Evolutionary conservation across 2,797 vertebrate species (phyloP).

Genomic region (Sebastes diaconus): DNA sequence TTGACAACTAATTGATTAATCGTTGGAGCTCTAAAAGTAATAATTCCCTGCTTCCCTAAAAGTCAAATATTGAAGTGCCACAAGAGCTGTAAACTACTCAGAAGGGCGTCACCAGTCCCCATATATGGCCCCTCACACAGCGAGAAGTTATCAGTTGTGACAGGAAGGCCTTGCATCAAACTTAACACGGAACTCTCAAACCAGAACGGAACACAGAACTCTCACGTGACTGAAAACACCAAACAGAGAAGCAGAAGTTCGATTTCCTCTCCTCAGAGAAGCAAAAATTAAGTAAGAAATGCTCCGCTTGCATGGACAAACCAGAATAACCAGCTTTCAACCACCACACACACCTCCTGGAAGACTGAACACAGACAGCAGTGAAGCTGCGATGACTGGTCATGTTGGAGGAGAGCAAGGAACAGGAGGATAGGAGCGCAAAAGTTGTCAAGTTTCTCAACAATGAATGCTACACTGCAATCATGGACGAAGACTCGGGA

Average conservation of each 20-base stretch:
- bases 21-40: no score
- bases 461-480: slow-evolving; percentile 45
- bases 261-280: background rate
- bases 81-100: background rate
- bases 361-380: background rate
- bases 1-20: no score
- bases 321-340: slow-evolving; percentile 36
- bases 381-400: background rate
- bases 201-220: no score
- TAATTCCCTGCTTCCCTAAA: background rate
- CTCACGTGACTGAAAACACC: background rate
- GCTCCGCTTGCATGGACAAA: background rate
- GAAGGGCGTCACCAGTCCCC: slow-evolving; percentile 8
- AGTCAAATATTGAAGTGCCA: background rate
- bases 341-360: background rate
- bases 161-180: slow-evolving; percentile 33
- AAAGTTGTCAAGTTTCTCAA: background rate
- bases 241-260: slow-evolving; percentile 2
- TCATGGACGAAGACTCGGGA: slow-evolving; percentile 58
- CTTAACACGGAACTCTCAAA: background rate
- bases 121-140: slow-evolving; percentile 22
- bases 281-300: background rate
- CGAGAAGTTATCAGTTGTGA: slow-evolving; percentile 48
- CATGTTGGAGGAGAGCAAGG: slow-evolving; percentile 17
- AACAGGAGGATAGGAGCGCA: background rate